Evolutionary conservation across 2,888 invertebrate species (phyloP).

Genomic region (Dryobota labecula): DNA sequence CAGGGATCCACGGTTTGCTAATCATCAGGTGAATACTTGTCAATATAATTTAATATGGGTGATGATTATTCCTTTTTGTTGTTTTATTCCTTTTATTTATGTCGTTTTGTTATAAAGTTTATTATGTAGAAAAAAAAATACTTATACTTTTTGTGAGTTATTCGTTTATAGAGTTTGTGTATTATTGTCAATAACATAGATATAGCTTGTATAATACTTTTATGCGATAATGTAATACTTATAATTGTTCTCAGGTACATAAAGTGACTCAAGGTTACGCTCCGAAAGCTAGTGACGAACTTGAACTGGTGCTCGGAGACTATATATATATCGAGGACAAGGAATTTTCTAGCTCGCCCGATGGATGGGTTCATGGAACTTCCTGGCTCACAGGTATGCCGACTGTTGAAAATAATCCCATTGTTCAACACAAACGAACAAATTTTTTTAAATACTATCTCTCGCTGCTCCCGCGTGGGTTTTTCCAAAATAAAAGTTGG

Average conservation of each 20-base stretch:
- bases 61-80: background rate
- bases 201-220: constrained; percentile 5
- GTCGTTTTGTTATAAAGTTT: background rate
- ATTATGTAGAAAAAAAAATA: background rate
- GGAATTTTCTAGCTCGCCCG: constrained; percentile 93
- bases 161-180: too few relatives aligned
- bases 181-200: constrained; percentile 10
- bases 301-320: constrained; percentile 96
- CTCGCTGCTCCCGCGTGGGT: too few relatives aligned
- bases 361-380: constrained; percentile 97
- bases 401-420: background rate
- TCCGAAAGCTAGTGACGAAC: constrained; percentile 95
- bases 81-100: background rate
- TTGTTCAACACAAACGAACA: constrained; percentile 14
- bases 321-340: constrained; percentile 95
- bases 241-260: constrained; percentile 90
- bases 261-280: constrained; percentile 95
- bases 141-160: too few relatives aligned
- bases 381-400: constrained; percentile 94
- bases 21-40: constrained; percentile 86
- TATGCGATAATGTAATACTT: background rate
- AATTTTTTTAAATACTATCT: too few relatives aligned
- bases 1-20: constrained; percentile 94
- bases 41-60: background rate
- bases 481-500: too few relatives aligned